phyloP scores from a whole-genome alignment of 1,140 invertebrate genomes.

The Leptestheria dahalacensis region DNA sequence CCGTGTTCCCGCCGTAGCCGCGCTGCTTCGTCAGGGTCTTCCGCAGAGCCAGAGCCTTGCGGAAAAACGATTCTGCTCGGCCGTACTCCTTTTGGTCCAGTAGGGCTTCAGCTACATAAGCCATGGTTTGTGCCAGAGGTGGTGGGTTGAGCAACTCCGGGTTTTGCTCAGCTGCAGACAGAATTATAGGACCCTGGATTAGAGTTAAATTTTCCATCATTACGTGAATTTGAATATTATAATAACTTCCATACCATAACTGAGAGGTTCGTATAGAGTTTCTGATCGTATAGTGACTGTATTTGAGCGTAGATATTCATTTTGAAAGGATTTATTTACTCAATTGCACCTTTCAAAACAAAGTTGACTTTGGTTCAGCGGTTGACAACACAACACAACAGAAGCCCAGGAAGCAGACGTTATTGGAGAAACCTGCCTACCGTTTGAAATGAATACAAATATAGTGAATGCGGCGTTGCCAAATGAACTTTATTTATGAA shows the following conservation, averaged over 20 bases:
- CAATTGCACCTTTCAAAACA: too few relatives aligned
- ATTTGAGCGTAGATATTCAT: background rate
- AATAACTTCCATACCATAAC: too few relatives aligned
- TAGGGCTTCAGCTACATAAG: slow-evolving; percentile 50
- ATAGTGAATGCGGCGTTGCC: too few relatives aligned
- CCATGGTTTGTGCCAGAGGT: slow-evolving; percentile 44
- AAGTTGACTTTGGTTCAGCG: too few relatives aligned
- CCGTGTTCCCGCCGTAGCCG: slow-evolving; percentile 30
- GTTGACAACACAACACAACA: too few relatives aligned
- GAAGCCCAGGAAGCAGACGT: too few relatives aligned
- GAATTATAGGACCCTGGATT: slow-evolving; percentile 42
- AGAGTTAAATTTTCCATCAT: slow-evolving; percentile 13
- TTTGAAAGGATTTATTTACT: background rate
- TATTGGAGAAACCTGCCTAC: too few relatives aligned
- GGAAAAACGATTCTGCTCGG: slow-evolving; percentile 49
- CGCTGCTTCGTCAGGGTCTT: slow-evolving; percentile 47
- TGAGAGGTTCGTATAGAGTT: background rate
- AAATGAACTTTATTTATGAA: too few relatives aligned
- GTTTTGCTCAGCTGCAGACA: slow-evolving; percentile 47
- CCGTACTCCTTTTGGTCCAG: slow-evolving; percentile 45
- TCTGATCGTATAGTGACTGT: background rate
- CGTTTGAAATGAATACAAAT: too few relatives aligned
- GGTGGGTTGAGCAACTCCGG: slow-evolving; percentile 37
- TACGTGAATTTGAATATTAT: background rate
- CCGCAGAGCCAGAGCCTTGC: slow-evolving; percentile 46